A percentile compares a stretch with the other conserved stretches of the same genome.
Evolutionary conservation across 2,113 vertebrate species (phyloP).

Genomic region (Aspidoscelis tigris): DNA sequence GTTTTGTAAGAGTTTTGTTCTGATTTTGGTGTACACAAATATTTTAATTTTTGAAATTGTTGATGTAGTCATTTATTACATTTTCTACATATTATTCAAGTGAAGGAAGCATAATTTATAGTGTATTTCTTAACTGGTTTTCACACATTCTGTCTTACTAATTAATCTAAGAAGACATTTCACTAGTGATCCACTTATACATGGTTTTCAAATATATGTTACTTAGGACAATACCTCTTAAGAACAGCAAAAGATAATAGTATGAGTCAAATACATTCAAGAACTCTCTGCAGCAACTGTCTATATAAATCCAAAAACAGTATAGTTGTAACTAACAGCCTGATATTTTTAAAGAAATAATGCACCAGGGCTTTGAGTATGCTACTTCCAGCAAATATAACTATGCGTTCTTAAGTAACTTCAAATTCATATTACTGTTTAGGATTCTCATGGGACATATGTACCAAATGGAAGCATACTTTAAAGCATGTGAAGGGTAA

Average conservation of each 20-base stretch:
- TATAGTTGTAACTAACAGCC: constrained; percentile 46
- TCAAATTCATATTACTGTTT: constrained; percentile 40
- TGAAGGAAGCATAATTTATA: background rate
- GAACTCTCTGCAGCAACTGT: background rate
- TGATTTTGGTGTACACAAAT: too few species aligned
- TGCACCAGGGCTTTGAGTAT: constrained; percentile 44
- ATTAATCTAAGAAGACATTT: constrained; percentile 31
- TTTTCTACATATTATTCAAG: constrained; percentile 13
- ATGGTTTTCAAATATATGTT: constrained; percentile 12
- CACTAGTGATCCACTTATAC: background rate
- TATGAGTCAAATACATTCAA: background rate
- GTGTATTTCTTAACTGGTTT: background rate
- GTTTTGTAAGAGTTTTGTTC: too few species aligned
- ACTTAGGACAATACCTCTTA: constrained; percentile 37
- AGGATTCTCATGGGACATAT: constrained; percentile 42
- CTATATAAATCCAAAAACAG: constrained; percentile 46
- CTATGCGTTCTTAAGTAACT: constrained; percentile 59
- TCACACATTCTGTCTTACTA: background rate
- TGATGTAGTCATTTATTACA: background rate
- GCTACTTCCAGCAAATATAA: constrained; percentile 51
- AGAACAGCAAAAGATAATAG: constrained; percentile 28
- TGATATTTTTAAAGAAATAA: constrained; percentile 52
- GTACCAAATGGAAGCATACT: constrained; percentile 46
- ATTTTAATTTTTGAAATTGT: background rate
- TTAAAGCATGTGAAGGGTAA: constrained; percentile 53